phyloP scores from a whole-genome alignment of 2,888 invertebrate genomes.

The Hirtodrosophila duncani region DNA sequence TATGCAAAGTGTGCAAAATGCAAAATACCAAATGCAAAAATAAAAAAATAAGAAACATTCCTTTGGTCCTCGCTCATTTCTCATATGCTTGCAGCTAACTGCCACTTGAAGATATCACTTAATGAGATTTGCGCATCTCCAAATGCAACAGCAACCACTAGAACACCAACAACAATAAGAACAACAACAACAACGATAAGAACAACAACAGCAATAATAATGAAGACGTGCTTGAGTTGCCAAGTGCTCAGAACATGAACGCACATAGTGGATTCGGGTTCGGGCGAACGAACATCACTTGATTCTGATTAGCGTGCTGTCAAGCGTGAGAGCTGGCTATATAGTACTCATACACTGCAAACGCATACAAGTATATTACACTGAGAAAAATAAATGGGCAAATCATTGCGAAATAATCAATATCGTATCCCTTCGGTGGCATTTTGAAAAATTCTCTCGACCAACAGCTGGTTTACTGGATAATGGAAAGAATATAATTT shows the following conservation, averaged over 20 bases:
- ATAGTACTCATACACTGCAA: constrained; percentile 31
- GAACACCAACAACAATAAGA: constrained; percentile 19
- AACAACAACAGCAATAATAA: constrained; percentile 40
- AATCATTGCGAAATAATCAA: too few relatives aligned
- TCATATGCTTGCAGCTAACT: constrained; percentile 62
- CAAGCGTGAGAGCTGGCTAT: constrained; percentile 74
- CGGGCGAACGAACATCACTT: constrained; percentile 66
- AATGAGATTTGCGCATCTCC: constrained; percentile 76
- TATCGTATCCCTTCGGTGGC: too few relatives aligned
- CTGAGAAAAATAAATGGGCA: too few relatives aligned
- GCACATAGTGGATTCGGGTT: too few relatives aligned
- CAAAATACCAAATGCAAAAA: constrained; percentile 11
- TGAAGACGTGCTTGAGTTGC: constrained; percentile 69
- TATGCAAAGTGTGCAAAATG: constrained; percentile 14
- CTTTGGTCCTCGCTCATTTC: constrained; percentile 46
- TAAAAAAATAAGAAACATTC: constrained; percentile 15
- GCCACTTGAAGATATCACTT: constrained; percentile 75
- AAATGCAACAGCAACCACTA: constrained; percentile 48
- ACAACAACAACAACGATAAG: constrained; percentile 3
- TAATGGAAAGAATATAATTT: too few relatives aligned
- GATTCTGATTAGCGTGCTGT: constrained; percentile 77
- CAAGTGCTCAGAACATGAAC: constrained; percentile 58
- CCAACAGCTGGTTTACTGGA: too few relatives aligned
- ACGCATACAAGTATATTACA: constrained; percentile 9
- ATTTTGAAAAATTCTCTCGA: too few relatives aligned